phyloP scores from a whole-genome alignment of 2,888 invertebrate species.

The Aphodius sticticus region DNA sequence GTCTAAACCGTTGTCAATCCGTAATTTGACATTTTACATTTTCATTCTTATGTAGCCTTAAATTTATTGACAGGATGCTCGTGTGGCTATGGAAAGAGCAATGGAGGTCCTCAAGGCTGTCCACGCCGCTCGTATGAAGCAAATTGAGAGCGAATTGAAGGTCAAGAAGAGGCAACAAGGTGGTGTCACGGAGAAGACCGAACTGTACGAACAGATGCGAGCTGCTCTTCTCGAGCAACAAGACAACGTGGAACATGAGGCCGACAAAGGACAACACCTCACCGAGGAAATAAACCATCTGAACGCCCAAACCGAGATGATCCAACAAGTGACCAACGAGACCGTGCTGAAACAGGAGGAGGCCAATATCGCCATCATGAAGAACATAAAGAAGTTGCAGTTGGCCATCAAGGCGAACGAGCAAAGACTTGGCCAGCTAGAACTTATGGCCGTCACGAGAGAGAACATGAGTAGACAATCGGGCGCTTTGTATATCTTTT shows the following conservation, averaged over 20 bases:
- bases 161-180: constrained; percentile 47
- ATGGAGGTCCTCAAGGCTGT: constrained; percentile 48
- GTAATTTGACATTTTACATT: not conserved
- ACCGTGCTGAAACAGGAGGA: constrained; percentile 54
- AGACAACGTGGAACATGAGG: constrained; percentile 56
- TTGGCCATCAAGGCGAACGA: constrained; percentile 52
- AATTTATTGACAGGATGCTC: constrained; percentile 46
- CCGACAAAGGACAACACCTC: constrained; percentile 54
- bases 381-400: constrained; percentile 54
- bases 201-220: constrained; percentile 55
- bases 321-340: constrained; percentile 54
- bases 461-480: not conserved
- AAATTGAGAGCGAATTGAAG: constrained; percentile 42
- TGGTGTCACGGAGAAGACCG: constrained; percentile 50
- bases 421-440: constrained; percentile 48
- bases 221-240: constrained; percentile 54
- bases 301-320: constrained; percentile 53
- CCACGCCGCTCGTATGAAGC: constrained; percentile 48
- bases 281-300: constrained; percentile 56
- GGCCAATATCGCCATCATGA: constrained; percentile 55
- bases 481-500: constrained; percentile 13
- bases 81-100: constrained; percentile 48
- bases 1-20: not conserved
- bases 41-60: not conserved
- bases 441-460: constrained; percentile 32